phyloP scores from a whole-genome alignment of 2,113 vertebrate genomes.

The Tinamus guttatus region DNA sequence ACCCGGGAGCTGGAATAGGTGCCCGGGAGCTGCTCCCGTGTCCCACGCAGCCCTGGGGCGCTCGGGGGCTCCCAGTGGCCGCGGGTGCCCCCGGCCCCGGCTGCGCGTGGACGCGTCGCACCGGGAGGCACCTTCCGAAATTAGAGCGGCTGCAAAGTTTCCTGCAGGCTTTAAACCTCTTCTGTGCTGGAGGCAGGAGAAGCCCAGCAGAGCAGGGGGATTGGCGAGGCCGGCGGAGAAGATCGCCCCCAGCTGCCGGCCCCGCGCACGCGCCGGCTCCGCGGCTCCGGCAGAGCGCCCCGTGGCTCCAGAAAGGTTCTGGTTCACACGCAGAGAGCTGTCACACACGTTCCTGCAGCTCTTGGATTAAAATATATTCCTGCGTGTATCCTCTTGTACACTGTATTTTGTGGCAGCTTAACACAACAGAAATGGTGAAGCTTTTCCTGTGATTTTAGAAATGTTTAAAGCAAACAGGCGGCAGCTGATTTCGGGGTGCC shows the following conservation, averaged over 20 bases:
- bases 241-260: too few relatives aligned
- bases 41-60: too few relatives aligned
- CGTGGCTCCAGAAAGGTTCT: not conserved
- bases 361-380: not conserved
- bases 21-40: too few relatives aligned
- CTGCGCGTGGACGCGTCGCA: not conserved
- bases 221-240: too few relatives aligned
- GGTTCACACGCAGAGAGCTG: not conserved
- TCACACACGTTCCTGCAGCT: accelerated
- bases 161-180: not conserved
- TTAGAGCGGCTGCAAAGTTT: not conserved
- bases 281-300: too few relatives aligned
- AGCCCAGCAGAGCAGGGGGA: too few relatives aligned
- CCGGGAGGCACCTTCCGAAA: not conserved
- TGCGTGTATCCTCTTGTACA: not conserved
- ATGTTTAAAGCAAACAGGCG: too few relatives aligned
- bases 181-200: accelerated
- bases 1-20: too few relatives aligned
- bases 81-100: not conserved
- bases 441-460: not conserved
- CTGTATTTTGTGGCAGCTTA: not conserved
- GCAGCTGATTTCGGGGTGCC: not conserved
- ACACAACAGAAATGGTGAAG: not conserved
- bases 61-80: too few relatives aligned
- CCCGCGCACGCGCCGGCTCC: too few relatives aligned